phyloP scores from a whole-genome alignment of 2,888 invertebrate genomes.

The Odontocerum albicorne region DNA sequence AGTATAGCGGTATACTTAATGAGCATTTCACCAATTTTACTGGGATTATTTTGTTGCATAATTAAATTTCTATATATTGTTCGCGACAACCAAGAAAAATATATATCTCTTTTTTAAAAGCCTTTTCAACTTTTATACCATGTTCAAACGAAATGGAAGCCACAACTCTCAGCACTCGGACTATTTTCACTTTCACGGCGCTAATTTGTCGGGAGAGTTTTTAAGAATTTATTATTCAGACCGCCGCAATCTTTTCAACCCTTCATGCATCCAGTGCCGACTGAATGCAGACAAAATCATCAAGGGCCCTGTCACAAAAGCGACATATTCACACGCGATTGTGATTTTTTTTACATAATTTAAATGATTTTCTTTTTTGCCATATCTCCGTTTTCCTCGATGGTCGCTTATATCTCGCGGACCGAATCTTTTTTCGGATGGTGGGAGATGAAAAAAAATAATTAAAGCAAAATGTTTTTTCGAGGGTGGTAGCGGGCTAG shows the following conservation, averaged over 20 bases:
- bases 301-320: not conserved
- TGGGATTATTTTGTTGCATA: no score
- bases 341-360: not conserved
- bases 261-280: not conserved
- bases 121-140: no score
- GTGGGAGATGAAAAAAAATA: constrained; percentile 22
- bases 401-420: no score
- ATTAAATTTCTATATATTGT: no score
- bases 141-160: not conserved
- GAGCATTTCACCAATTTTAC: no score
- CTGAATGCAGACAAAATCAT: not conserved
- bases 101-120: no score
- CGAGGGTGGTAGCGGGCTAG: constrained; percentile 19
- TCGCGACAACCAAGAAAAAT: no score
- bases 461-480: constrained; percentile 26
- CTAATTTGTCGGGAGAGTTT: constrained; percentile 12
- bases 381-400: no score
- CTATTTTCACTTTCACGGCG: constrained; percentile 4
- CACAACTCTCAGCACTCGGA: not conserved
- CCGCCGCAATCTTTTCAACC: constrained; percentile 3
- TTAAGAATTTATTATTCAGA: constrained; percentile 9
- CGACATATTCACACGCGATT: not conserved
- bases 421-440: constrained; percentile 1
- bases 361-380: no score
- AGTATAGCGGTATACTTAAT: no score